These are phyloP conservation scores for Carollia perspicillata DNA, from an alignment of 2,113 vertebrate species.

Conservation along the genomic window DNA sequence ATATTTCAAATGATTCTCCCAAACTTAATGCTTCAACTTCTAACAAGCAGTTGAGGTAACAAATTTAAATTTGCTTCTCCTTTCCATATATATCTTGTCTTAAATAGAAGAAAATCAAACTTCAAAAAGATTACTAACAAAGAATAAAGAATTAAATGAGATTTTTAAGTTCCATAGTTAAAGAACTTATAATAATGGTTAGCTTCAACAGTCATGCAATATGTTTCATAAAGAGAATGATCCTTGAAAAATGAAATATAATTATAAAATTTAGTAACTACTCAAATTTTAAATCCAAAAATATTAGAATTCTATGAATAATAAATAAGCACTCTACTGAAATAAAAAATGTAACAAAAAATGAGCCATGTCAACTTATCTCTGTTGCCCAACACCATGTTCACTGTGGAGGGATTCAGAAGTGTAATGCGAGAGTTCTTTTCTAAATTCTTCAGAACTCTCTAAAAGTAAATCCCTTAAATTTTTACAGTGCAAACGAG, in stretches of 20 bases:
- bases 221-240: slow-evolving; percentile 40
- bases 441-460: not conserved
- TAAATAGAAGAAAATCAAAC: not conserved
- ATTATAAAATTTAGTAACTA: slow-evolving; percentile 28
- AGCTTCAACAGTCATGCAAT: not conserved
- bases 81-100: not conserved
- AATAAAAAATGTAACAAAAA: slow-evolving; percentile 42
- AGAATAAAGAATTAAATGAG: not conserved
- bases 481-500: not conserved
- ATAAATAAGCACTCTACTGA: slow-evolving; percentile 18
- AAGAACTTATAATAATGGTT: not conserved
- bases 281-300: not conserved
- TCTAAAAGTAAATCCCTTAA: slow-evolving; percentile 2
- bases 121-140: slow-evolving; percentile 2
- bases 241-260: slow-evolving; percentile 33
- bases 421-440: not conserved
- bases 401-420: not conserved
- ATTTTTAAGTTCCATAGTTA: slow-evolving; percentile 1
- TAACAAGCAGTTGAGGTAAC: not conserved
- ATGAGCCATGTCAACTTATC: not conserved
- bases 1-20: slow-evolving; percentile 22
- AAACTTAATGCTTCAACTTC: not conserved
- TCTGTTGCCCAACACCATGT: not conserved
- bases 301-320: slow-evolving; percentile 14
- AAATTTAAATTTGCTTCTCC: slow-evolving; percentile 28